phyloP scores from a whole-genome alignment of 2,113 vertebrate species.

The Saimiri boliviensis region DNA sequence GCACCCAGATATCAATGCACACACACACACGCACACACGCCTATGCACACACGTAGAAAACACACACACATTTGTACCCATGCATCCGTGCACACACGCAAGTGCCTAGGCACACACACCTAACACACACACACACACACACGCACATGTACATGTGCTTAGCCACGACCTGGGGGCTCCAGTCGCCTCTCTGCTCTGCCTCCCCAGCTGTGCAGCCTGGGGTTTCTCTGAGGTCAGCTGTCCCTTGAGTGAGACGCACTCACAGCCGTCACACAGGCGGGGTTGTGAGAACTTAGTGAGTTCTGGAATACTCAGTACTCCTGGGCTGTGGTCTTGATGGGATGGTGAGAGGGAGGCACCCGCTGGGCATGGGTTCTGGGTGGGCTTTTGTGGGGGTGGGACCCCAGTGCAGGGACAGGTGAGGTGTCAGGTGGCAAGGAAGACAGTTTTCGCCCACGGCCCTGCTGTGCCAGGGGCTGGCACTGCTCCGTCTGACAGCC shows the following conservation, averaged over 20 bases:
- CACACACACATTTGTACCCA: too few relatives aligned
- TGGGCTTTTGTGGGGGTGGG: not conserved
- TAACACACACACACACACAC: too few relatives aligned
- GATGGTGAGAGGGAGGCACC: rapidly evolving
- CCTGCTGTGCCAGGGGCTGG: not conserved
- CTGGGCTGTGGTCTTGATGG: too few relatives aligned
- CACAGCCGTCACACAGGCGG: too few relatives aligned
- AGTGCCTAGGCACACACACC: too few relatives aligned
- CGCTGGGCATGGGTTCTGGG: not conserved
- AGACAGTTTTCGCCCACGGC: not conserved
- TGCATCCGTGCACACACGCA: too few relatives aligned
- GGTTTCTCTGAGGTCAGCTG: not conserved
- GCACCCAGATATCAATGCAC: too few relatives aligned
- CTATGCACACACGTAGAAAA: too few relatives aligned
- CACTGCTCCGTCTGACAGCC: not conserved
- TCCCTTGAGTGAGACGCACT: not conserved
- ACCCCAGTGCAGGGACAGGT: too few relatives aligned
- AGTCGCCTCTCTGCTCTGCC: rapidly evolving
- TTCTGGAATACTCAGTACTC: too few relatives aligned
- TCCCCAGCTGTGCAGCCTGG: not conserved
- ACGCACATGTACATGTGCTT: rapidly evolving
- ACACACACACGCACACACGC: too few relatives aligned
- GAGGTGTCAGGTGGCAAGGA: rapidly evolving
- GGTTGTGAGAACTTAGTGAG: not conserved
- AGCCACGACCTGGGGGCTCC: not conserved